Evolutionary conservation across 1,140 invertebrate species (phyloP), one percentile per base, ranked within the genome.

Genomic region (Diabrotica undecimpunctata): DNA sequence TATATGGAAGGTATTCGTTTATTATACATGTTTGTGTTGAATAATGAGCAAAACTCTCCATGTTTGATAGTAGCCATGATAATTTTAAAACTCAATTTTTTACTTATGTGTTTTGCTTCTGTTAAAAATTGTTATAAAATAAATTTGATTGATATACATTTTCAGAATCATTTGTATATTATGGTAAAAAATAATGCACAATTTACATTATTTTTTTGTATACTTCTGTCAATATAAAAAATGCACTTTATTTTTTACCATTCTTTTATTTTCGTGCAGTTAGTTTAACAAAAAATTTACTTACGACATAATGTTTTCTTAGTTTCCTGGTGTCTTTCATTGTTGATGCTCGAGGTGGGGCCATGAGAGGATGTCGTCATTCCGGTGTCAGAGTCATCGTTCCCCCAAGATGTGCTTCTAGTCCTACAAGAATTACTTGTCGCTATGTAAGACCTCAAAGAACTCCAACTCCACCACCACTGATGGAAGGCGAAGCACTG

Each of bases 261-360:
- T 25, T 25, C 4, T 25, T 25, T 25, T 4, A 1, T 25, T 25
- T 25, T 25, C 25, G 25, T 25, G 1, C 25, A 25, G 25, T 25
- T 25, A 25, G 4, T 25, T 25, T 25, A 25, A 25, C 25, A 25
- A 25, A 25, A 25, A 25, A 11, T 57, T 57, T 13, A 7, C 55
- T 54, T 8, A 52, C 10, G 4, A 25, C 4, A 25, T 25, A 25
- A 25, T 25, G 2, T 39, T 56, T 64, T 10, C 46, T 66, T 13
- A 96, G 94, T 77, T 98, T 98, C 84, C 85, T 98, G 81, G 95
- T 98, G 71, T 97, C 94, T 68, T 98, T 98, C 81, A 88, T 98
- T 86, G 96, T 98, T 66, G 96, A 98, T 79, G 96, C 96, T 13
- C 84, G 96, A 62, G 96, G 96, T 55, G 96, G 96, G 54, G 95